These are phyloP conservation scores for Haemorhous mexicanus DNA, from an alignment of 2,113 vertebrate genomes.

Conservation along the genomic window DNA sequence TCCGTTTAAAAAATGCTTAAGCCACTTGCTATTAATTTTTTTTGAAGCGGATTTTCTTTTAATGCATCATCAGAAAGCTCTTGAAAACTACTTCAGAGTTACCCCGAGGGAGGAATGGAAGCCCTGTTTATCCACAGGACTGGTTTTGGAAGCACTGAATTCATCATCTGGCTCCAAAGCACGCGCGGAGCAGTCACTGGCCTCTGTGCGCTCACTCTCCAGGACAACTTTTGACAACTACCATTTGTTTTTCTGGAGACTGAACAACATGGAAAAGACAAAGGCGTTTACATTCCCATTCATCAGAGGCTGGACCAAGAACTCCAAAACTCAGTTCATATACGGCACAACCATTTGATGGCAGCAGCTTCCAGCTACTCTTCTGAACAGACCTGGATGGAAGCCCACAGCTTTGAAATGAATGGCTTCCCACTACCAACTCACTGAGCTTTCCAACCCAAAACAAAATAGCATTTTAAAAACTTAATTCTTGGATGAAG, in stretches of 20 bases:
- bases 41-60: not conserved
- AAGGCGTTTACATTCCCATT: not conserved
- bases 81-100: not conserved
- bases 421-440: constrained; percentile 47
- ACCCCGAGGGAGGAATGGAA: not conserved
- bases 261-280: not conserved
- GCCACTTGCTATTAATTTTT: not conserved
- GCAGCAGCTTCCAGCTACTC: constrained; percentile 62
- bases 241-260: not conserved
- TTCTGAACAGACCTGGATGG: constrained; percentile 10
- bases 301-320: constrained; percentile 8
- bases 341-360: constrained; percentile 54
- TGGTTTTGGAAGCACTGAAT: not conserved
- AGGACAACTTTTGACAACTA: not conserved
- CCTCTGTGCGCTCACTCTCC: not conserved
- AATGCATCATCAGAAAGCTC: constrained; percentile 9
- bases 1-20: not conserved
- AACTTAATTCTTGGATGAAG: constrained; percentile 39
- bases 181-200: not conserved
- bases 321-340: constrained; percentile 47
- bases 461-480: constrained; percentile 41
- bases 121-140: not conserved
- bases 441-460: constrained; percentile 3
- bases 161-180: not conserved
- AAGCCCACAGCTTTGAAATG: constrained; percentile 18